Evolutionary conservation across 2,797 vertebrate genomes (phyloP).

Genomic region (Myotis planiceps): DNA sequence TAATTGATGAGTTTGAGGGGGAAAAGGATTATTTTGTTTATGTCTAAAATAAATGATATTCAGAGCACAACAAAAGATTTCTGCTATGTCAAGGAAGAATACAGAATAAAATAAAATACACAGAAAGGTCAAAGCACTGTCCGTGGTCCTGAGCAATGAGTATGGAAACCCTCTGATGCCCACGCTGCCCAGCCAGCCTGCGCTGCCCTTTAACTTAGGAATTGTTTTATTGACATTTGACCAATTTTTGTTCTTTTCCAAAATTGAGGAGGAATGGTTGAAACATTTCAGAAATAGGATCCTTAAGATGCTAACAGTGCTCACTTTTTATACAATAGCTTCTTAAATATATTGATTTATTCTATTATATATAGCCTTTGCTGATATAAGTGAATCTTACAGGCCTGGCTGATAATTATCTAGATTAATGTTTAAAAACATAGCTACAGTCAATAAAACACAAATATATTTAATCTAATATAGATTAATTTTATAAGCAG

Average conservation of each 20-base stretch:
- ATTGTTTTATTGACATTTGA: background rate
- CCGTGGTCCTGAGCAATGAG: background rate
- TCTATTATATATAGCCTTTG: background rate
- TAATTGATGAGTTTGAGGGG: background rate
- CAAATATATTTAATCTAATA: background rate
- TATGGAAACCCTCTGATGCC: background rate
- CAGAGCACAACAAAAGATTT: background rate
- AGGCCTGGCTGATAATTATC: background rate
- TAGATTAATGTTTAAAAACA: conserved; percentile 20
- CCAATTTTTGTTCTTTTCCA: background rate
- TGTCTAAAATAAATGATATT: background rate
- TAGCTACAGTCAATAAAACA: background rate
- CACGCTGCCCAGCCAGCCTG: background rate
- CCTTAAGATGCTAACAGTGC: background rate
- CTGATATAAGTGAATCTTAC: background rate
- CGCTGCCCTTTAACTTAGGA: background rate
- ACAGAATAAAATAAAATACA: background rate
- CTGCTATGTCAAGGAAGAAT: background rate
- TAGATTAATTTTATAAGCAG: background rate
- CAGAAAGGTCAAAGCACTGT: too few relatives aligned
- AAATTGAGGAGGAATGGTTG: background rate
- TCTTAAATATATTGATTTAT: background rate
- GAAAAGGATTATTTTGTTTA: background rate
- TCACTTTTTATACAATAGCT: background rate
- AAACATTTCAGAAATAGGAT: conserved; percentile 1